A percentile compares a stretch with the other conserved stretches of the same genome.
Evolutionary conservation across 2,888 invertebrate genomes (phyloP).

Genomic region (Agrilus cyanescens): DNA sequence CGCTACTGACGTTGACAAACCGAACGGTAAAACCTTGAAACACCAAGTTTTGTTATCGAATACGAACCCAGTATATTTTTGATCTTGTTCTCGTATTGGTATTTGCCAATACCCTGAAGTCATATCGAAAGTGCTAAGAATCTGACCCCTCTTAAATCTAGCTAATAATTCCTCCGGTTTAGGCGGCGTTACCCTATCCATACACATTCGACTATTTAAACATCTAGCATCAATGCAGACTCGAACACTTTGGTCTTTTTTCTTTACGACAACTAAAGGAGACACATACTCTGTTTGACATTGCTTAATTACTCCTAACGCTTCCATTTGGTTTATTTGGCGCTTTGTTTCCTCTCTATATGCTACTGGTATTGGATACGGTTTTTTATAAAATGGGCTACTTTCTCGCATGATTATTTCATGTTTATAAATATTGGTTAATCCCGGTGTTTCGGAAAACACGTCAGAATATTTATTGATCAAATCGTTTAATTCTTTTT

Average conservation of each 20-base stretch:
- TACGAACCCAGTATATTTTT: slow-evolving; percentile 14
- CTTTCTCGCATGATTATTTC: background rate
- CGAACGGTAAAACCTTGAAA: slow-evolving; percentile 12
- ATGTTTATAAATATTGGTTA: background rate
- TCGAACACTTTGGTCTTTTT: slow-evolving; percentile 11
- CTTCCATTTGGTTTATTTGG: slow-evolving; percentile 8
- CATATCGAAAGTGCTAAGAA: slow-evolving; percentile 10
- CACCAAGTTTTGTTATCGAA: slow-evolving; percentile 7
- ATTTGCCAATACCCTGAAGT: slow-evolving; percentile 14
- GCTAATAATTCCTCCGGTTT: slow-evolving; percentile 9
- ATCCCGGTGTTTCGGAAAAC: background rate
- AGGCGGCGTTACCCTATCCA: slow-evolving; percentile 10
- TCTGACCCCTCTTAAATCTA: slow-evolving; percentile 1
- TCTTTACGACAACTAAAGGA: slow-evolving; percentile 9
- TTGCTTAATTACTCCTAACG: slow-evolving; percentile 4
- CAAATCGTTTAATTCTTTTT: too few species aligned
- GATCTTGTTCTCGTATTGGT: slow-evolving; percentile 4
- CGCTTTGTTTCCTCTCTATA: background rate
- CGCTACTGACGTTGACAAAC: background rate
- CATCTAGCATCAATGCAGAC: slow-evolving; percentile 13
- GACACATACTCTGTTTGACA: slow-evolving; percentile 10
- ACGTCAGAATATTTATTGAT: background rate
- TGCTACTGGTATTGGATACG: background rate
- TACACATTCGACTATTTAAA: slow-evolving; percentile 11
- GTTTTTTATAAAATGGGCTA: background rate